phyloP scores from a whole-genome alignment of 37 sponge, comb jelly and placozoan species.

The Hexactinellida sp. region DNA sequence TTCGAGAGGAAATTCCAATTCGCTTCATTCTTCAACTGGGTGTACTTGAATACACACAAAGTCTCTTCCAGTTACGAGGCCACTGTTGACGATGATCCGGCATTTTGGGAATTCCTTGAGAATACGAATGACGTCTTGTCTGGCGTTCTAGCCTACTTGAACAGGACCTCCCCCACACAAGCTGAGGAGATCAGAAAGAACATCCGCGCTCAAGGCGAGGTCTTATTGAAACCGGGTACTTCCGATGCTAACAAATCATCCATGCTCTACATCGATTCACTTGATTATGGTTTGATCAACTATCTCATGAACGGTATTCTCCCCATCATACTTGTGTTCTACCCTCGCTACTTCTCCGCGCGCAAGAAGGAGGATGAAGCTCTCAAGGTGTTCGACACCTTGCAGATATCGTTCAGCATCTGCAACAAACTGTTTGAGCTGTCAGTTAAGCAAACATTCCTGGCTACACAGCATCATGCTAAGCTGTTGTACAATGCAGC shows the following conservation, averaged over 20 bases:
- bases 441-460: neutral
- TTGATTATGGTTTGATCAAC: neutral
- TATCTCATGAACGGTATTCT: neutral
- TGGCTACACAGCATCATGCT: neutral
- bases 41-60: neutral
- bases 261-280: neutral
- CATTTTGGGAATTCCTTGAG: constrained; percentile 13
- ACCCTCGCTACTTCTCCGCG: neutral
- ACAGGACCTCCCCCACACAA: neutral
- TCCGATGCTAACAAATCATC: neutral
- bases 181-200: neutral
- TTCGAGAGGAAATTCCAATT: constrained; percentile 12
- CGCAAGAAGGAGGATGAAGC: neutral
- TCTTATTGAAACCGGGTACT: neutral
- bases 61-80: neutral
- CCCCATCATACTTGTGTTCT: neutral
- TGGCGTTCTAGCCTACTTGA: neutral
- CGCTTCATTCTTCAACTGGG: constrained; percentile 10
- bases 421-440: neutral
- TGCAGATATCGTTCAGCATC: neutral
- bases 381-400: neutral
- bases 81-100: neutral
- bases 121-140: neutral
- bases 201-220: neutral
- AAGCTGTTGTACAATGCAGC: neutral